Percentiles rank a stretch among this genome's conserved stretches.
Conservation (phyloP, 1,140 invertebrate species). For the Apocrypta bakeri region DNA sequence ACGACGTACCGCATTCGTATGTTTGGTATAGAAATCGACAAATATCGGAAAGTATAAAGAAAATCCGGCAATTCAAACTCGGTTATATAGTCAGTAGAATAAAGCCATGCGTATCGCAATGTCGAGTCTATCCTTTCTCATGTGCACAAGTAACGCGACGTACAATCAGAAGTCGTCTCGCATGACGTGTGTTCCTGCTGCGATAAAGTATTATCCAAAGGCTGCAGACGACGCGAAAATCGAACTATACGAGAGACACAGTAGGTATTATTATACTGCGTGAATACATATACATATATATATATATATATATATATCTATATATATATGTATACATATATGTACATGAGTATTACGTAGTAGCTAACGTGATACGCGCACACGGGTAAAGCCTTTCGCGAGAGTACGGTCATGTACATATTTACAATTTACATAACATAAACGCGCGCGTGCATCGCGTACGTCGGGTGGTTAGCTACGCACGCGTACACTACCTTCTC, state of each 20-base stretch:
- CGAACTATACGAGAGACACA: background rate
- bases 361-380: too few relatives aligned
- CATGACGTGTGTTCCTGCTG: slow-evolving; percentile 10
- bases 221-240: background rate
- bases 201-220: slow-evolving; percentile 11
- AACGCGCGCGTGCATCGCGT: background rate
- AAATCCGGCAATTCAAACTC: too few relatives aligned
- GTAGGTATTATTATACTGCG: too few relatives aligned
- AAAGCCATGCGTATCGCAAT: too few relatives aligned
- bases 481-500: background rate
- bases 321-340: too few relatives aligned
- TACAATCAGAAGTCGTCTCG: slow-evolving; percentile 29
- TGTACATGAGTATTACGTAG: too few relatives aligned
- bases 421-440: slow-evolving; percentile 40
- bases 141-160: slow-evolving; percentile 32
- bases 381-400: too few relatives aligned
- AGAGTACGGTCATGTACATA: slow-evolving; percentile 1
- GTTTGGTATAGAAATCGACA: too few relatives aligned
- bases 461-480: background rate
- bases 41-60: too few relatives aligned
- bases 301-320: too few relatives aligned
- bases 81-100: background rate
- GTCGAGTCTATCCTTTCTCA: background rate
- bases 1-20: too few relatives aligned
- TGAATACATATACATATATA: too few relatives aligned